These are phyloP conservation scores for Cranoglanis bouderius DNA, from an alignment of 2,113 vertebrate species.

Conservation along the genomic window DNA sequence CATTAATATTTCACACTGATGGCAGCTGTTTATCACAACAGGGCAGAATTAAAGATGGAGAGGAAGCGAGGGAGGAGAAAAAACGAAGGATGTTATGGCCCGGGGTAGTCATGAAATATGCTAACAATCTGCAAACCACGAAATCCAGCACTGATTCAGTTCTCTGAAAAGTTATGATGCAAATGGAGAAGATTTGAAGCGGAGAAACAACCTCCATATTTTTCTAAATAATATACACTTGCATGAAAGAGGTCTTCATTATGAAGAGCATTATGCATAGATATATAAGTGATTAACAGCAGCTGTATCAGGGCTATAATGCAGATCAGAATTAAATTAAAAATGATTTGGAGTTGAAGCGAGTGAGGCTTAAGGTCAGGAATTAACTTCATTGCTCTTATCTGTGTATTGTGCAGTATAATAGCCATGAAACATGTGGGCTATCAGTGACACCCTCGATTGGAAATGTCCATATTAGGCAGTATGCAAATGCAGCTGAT, in stretches of 20 bases:
- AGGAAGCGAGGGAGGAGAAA: constrained; percentile 41
- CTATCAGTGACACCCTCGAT: constrained; percentile 71
- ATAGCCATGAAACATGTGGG: constrained; percentile 64
- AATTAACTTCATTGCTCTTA: constrained; percentile 74
- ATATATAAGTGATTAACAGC: constrained; percentile 47
- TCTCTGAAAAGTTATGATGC: constrained; percentile 35
- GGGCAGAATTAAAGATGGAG: constrained; percentile 67
- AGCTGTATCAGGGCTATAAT: constrained; percentile 35
- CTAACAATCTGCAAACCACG: constrained; percentile 24
- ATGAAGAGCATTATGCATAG: constrained; percentile 43
- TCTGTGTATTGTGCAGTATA: constrained; percentile 64
- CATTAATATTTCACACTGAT: constrained; percentile 81
- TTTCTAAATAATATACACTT: constrained; percentile 38
- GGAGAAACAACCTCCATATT: background rate
- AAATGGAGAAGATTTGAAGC: constrained; percentile 1
- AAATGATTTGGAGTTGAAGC: constrained; percentile 58
- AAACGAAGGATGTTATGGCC: constrained; percentile 53
- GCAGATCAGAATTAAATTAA: constrained; percentile 55
- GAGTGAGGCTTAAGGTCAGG: constrained; percentile 69
- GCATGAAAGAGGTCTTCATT: constrained; percentile 35
- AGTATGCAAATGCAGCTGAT: constrained; percentile 77
- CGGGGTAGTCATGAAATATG: constrained; percentile 53
- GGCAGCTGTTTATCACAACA: constrained; percentile 81
- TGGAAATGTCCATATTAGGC: constrained; percentile 78
- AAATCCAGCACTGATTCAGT: constrained; percentile 25